These are phyloP conservation scores for Nyctibius grandis DNA, from an alignment of 2,797 vertebrate species.

Conservation along the genomic window DNA sequence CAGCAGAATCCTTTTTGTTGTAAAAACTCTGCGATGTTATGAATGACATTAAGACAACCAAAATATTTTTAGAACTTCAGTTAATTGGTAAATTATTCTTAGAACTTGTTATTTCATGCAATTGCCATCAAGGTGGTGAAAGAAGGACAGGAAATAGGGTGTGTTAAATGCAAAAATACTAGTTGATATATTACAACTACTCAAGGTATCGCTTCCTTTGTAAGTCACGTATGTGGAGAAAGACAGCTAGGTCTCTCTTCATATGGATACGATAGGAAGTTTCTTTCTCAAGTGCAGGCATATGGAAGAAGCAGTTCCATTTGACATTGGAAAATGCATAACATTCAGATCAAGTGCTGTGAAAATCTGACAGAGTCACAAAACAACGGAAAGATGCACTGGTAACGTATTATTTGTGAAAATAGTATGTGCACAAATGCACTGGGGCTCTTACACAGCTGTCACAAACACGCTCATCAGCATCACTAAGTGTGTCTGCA, in stretches of 20 bases:
- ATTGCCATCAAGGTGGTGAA: neutral
- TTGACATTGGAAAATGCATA: neutral
- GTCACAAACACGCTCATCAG: neutral
- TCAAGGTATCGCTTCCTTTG: neutral
- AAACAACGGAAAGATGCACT: neutral
- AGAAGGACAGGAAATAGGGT: neutral
- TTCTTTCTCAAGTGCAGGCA: neutral
- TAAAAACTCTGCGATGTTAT: neutral
- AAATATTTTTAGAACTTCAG: neutral
- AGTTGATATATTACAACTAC: neutral
- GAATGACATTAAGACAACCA: neutral
- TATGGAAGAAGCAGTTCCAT: neutral
- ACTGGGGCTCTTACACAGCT: neutral
- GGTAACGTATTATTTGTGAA: neutral
- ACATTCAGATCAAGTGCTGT: neutral
- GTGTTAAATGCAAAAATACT: neutral
- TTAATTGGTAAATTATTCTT: neutral
- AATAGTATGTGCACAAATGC: neutral
- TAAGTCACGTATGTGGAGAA: neutral
- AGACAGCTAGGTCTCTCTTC: neutral
- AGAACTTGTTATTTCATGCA: neutral
- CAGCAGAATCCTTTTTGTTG: neutral
- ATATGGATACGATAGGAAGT: neutral
- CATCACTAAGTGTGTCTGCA: neutral
- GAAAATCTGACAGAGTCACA: neutral